Evolutionary conservation across 1,140 invertebrate genomes (phyloP), one percentile per base, ranked within the genome.

Genomic region (Stenopsyche tienmushanensis): DNA sequence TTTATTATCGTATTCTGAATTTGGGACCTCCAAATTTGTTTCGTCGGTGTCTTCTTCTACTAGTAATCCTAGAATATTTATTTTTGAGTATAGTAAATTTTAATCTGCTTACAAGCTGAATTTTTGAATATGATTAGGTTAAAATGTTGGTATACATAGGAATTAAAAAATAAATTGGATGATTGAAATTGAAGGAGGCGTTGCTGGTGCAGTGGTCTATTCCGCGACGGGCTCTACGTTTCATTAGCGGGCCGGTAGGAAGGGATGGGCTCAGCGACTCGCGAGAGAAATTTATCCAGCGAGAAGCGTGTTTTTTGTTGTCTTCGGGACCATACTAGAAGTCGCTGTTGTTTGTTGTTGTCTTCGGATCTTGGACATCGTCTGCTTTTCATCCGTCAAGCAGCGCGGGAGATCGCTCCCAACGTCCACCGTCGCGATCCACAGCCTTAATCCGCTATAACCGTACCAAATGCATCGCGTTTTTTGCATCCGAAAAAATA

Each of bases 261-360:
- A 60, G 57, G 57, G 57, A 60, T 26, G 57, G 42, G 41, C 44
- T 24, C 7, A 13, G 41, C 25, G 55, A 29, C 39, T 26, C 39
- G 55, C 55, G 34, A 58, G 55, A 58, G 55, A 58, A 58, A 58
- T 58, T 58, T 29, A 58, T 58, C 55, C 34, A 41, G 17, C 34
- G 55, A 26, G 25, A 45, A 20, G n/a, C 15, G 8, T 18, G 34
- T 58, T 58, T 58, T 58, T 58, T 58, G 55, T 58, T 44, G 55
- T 58, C 29, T 58, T 58, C 24, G 17, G 13, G 39, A 21, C 41
- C 34, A 18, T 17, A n/a, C 55, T 23, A 58, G 13, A 45, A 58
- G 55, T 60, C 25, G 41, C 24, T 18, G 57, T 60, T 47, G 42
- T 60, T 47, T 60, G 57, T 60, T 60, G 57, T 47, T 60, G 57